Conservation (phyloP, 2,888 invertebrate species). For the Lasioglossum villosulum region DNA sequence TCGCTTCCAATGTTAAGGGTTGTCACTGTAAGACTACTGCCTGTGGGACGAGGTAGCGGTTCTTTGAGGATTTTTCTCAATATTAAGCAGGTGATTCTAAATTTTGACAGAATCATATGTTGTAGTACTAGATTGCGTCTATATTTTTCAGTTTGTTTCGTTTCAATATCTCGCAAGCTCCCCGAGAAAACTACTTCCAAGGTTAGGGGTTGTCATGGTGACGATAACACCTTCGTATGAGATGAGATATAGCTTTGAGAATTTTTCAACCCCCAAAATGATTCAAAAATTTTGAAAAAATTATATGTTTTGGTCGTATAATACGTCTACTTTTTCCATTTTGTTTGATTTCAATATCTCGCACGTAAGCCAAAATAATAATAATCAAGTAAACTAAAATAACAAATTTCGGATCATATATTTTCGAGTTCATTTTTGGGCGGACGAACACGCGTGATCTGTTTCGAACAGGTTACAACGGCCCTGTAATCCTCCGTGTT, state of each 20-base stretch:
- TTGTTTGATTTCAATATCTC: not conserved
- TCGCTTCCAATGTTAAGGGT: not conserved
- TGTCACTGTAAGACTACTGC: not conserved
- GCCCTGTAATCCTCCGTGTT: conserved; percentile 45
- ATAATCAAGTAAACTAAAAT: not conserved
- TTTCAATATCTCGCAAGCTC: not conserved
- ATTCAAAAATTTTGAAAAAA: not conserved
- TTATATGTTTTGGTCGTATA: not conserved
- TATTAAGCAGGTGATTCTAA: not conserved
- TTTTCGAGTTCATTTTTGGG: not conserved
- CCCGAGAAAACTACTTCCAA: not conserved
- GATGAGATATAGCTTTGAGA: not conserved
- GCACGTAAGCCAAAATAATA: no score
- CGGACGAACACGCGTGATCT: conserved; percentile 20
- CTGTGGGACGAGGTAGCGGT: not conserved
- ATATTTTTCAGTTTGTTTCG: not conserved
- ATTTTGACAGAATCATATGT: not conserved
- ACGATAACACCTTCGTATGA: not conserved
- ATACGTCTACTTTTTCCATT: not conserved
- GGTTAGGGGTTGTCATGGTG: not conserved
- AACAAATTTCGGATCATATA: no score
- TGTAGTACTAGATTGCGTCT: not conserved
- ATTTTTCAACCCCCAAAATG: not conserved
- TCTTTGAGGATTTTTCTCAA: not conserved
- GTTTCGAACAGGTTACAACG: conserved; percentile 36